Evolutionary conservation across 92 coral and sea anemone genomes (phyloP).

Genomic region (Zoanthus sansibaricus): DNA sequence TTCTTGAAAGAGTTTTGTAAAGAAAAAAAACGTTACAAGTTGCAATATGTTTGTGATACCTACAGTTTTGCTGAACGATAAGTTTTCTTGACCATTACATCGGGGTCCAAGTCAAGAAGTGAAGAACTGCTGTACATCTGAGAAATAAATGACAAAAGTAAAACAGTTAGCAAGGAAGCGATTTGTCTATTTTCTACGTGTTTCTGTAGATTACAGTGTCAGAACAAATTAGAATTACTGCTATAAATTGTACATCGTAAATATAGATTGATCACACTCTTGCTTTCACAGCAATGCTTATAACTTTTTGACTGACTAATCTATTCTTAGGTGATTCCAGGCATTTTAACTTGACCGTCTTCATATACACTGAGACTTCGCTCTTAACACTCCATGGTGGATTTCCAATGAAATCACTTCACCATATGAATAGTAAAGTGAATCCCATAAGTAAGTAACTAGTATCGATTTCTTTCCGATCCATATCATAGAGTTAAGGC

Average conservation of each 20-base stretch:
- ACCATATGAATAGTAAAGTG: background rate
- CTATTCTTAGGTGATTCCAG: background rate
- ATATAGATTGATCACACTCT: background rate
- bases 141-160: background rate
- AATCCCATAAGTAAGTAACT: background rate
- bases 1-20: background rate
- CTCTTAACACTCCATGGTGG: background rate
- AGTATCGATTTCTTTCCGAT: constrained; percentile 21
- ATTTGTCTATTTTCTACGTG: background rate
- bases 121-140: background rate
- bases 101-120: background rate
- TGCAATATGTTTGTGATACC: background rate
- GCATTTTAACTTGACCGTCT: background rate
- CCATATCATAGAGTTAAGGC: constrained; percentile 13
- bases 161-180: background rate
- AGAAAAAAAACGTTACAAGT: background rate
- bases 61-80: background rate
- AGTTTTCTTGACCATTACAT: background rate
- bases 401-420: background rate
- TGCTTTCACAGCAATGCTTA: background rate
- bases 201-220: background rate
- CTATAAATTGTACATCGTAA: background rate
- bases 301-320: background rate
- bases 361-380: background rate
- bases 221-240: background rate